Base-by-base conservation (phyloP, 64 coral and sea anemone species). In the Dendronephthya gigantea region DNA sequence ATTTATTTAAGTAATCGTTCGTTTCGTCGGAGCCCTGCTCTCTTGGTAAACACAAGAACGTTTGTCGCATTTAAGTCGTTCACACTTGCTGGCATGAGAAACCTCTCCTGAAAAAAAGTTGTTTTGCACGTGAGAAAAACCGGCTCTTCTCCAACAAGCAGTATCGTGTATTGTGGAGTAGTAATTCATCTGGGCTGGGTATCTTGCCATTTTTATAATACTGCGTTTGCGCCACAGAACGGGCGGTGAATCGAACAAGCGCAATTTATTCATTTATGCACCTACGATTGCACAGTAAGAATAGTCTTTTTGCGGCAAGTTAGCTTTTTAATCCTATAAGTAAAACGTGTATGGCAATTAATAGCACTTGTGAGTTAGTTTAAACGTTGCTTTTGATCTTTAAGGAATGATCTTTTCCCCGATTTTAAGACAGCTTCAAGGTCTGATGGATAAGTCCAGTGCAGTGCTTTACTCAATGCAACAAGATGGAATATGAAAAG, bases 1-100 rank as follows among this genome's bases (percentile, higher is more conserved):
- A 79, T 79, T 79, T 79, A 35, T 79, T 79, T 79, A 79, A 79
- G 72, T 79, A 79, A 79, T 79, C 30, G 72, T 79, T 35, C 10
- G 72, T 79, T 79, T 2, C 15, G 37, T 34, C n/a, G 36, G 2
- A 35, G 72, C 32, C 72, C 41, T 45, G 41, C 4, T 6, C 41
- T 45, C 41, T 79, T 35, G 32, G 29, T 79, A 75, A 75, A 75
- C 69, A 75, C 13, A 62, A n/a, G 55, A 62, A 22, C 25, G 19
- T 62, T 62, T 62, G 41, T 45, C 41, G 41, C 41, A 23, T n/a
- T 19, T 62, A 19, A 27, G 25, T n/a, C 16, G 25, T 62, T 62
- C 55, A 62, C 55, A 62, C 55, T 27, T n/a, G 55, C 55, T 62
- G 55, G 19, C 25, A 62, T 27, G 25, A 19, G 17, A 62, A 45